Evolutionary conservation across 1,140 invertebrate species (phyloP), one percentile per base, ranked within the genome.

Genomic region (Neodiprion fabricii): DNA sequence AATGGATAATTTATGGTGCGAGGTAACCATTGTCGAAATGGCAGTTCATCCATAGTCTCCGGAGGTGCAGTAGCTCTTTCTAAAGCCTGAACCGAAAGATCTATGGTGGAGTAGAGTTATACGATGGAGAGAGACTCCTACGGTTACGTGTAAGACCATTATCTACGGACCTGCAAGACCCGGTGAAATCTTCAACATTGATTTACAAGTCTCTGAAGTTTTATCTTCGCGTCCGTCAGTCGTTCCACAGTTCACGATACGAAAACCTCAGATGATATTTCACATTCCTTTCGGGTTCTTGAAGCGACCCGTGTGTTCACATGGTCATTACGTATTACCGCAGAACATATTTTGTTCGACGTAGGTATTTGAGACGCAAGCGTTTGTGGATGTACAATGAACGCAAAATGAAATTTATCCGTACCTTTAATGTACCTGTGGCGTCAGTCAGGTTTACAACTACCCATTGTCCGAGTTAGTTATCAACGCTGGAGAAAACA

Each of bases 141-240:
- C 11, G 53, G 53, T 5, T 12, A 12, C 5, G 53, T 61, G 53
- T 61, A 14, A 61, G 53, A 17, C 53, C 53, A 61, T 61, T 61
- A 61, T 61, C 53, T 61, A 61, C n/a, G n/a, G 53, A 61, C 5
- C 9, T 17, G n/a, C 5, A 61, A 17, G 53, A 61, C n/a, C 5
- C 53, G 11, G 11, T 17, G 53, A 17, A 61, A 61, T 61, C 53
- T 67, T 74, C 61, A 72, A 71, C 77, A 74, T 79, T 81, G 79
- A 81, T 82, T 80, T 80, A 82, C 77, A 76, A 53, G 72, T 48
- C 48, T 48, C 71, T 78, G 79, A 85, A 85, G 80, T 85, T 85
- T 83, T 84, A 84, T 84, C 81, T 79, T 75, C 48, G 77, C 80
- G 75, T 83, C 81, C 71, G 77, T 85, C 79, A 81, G 78, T 73